Base-by-base conservation (phyloP, 2,888 invertebrate species). In the Drosophila anomalata region DNA sequence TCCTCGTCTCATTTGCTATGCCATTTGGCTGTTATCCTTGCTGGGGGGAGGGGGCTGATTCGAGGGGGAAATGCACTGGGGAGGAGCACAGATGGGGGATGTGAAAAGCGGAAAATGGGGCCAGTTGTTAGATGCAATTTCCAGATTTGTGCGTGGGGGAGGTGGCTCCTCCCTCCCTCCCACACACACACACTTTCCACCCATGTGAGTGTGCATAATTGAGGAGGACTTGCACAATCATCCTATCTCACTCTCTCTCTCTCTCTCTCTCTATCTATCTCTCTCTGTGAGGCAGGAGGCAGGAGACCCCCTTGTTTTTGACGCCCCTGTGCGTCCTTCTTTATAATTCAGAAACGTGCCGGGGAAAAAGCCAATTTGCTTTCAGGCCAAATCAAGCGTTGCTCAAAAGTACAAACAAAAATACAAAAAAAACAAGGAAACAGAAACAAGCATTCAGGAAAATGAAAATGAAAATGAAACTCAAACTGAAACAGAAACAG, bases 1-100 rank as follows among this genome's bases (percentile, higher is more conserved):
- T 58, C 42, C 29, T 29, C 36, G 31, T 41, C 80, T 79, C 82
- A 79, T 85, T 85, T 81, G 50, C 67, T 42, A 84, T 79, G 76
- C 85, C 76, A 75, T 79, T 84, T 79, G 68, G 14, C 48, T 22
- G 54, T 42, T 42, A 42, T 42, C 41, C 41, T 42, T 17, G n/a
- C 58, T 6, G 31, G 22, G 11, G 47, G 26, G 26, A 17, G 5
- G 11, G 31, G 31, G 31, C 47, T 22, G n/a, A 22, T 29, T 29
- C 8, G 9, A 29, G 29, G 29, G 26, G 29, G 29, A 29, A 29
- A 29, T 29, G 29, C 29, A 29, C 29, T 29, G 3, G 29, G 36
- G 26, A 51, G 33, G 50, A n/a, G 29, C 26, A 14, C 20, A 20
- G 26, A 42, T 36, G 36, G 36, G 26, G 41, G 11, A 17, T 44